Base-by-base conservation (phyloP, 2,113 vertebrate genomes). In the Nematolebias whitei region DNA sequence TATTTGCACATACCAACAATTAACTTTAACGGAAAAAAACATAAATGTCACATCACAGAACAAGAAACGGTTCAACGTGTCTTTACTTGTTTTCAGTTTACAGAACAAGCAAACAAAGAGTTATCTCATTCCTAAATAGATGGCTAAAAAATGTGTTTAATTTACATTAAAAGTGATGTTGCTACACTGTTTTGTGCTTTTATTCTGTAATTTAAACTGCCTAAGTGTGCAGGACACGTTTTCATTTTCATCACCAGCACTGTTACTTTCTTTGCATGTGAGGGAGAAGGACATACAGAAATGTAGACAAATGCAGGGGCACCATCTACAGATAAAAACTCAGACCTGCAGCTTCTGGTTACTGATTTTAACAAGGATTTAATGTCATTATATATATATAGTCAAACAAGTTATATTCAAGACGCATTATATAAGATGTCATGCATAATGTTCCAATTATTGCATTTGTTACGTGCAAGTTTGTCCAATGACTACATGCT, bases 241-340 rank as follows among this genome's bases (percentile, higher is more conserved):
- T 13, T 20, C n/a, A n/a, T 3, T 38, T 32, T 53, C 2, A 52
- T 44, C 38, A 44, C 8, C 26, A 71, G 12, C 18, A 14, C 3
- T 7, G 18, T 40, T 22, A 26, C 11, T 2, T 20, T 47, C 1
- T 26, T 38, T 47, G 7, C 6, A 11, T 19, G 38, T 32, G 13
- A 4, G 5, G 18, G 5, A 12, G 40, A 40, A 16, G 2, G 0
- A 13, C 29, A 18, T 2, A 19, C 14, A 20, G 0, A 32, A 22
- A n/a, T 15, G 2, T 68, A 44, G 66, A 14, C 12, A 51, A 40
- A 39, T 51, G 26, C 71, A 53, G 15, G 26, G 63, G 79, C 84
- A 14, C 87, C 80, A 83, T 74, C 87, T 85, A 76, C 51, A 57
- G 87, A 58, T 15, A 0, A 2, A 43, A 79, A 43, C 14, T 13